A percentile compares a stretch with the other conserved stretches of the same genome.
phyloP scores from a whole-genome alignment of 2,797 vertebrate genomes.

The Bradypodion pumilum region DNA sequence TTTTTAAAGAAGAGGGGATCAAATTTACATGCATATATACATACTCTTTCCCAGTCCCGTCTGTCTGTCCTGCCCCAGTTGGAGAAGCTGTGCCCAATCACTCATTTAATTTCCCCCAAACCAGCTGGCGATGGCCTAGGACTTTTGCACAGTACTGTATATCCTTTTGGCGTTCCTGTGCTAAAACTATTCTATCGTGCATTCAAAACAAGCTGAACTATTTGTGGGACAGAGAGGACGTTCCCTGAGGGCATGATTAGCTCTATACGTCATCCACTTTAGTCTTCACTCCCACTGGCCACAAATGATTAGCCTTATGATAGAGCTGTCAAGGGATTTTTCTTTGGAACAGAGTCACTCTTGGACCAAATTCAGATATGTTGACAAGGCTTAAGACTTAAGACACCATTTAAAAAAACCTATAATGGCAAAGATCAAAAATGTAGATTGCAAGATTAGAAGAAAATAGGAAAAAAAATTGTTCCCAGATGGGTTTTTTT shows the following conservation, averaged over 20 bases:
- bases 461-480: constrained; percentile 25
- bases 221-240: background rate
- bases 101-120: too few relatives aligned
- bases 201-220: background rate
- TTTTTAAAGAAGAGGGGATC: too few relatives aligned
- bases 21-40: too few relatives aligned
- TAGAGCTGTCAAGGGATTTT: background rate
- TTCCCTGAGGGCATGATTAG: background rate
- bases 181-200: background rate
- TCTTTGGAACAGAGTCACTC: background rate
- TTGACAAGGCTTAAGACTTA: constrained; percentile 4
- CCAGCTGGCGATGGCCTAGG: too few relatives aligned
- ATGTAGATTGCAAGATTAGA: constrained; percentile 17
- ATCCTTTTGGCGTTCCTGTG: background rate
- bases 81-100: too few relatives aligned
- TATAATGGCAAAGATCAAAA: background rate
- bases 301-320: background rate
- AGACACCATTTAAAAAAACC: background rate
- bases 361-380: constrained; percentile 2
- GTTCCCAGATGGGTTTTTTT: constrained; percentile 29
- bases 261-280: background rate
- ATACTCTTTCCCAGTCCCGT: too few relatives aligned
- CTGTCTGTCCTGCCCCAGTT: too few relatives aligned
- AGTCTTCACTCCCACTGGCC: background rate
- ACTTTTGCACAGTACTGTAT: background rate